These are phyloP conservation scores for Erythrocercus mccallii DNA, from an alignment of 2,113 vertebrate genomes.

Conservation along the genomic window DNA sequence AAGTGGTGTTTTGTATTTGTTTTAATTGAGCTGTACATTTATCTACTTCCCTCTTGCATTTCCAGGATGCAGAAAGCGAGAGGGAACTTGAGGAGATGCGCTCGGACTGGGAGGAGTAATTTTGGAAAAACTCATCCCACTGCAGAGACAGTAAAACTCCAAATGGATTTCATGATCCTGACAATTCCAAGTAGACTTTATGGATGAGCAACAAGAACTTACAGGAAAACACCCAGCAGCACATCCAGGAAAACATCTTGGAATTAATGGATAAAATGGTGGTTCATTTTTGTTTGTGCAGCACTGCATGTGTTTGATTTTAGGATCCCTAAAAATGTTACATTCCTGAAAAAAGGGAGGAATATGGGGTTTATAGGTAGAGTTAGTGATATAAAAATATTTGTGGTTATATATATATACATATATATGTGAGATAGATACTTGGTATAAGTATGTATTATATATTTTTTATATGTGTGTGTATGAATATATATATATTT, in stretches of 20 bases:
- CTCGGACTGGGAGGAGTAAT: conserved; percentile 17
- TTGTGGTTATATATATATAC: background rate
- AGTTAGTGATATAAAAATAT: background rate
- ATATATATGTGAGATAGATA: background rate
- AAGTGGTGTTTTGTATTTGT: background rate
- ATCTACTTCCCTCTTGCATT: background rate
- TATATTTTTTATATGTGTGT: background rate
- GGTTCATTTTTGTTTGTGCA: background rate
- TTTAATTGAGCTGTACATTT: fast-evolving
- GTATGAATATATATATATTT: background rate
- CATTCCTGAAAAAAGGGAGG: background rate
- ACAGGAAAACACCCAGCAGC: background rate
- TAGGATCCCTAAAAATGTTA: background rate
- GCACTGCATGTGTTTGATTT: background rate
- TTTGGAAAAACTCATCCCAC: too few species aligned
- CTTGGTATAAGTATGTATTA: background rate
- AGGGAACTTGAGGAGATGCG: conserved; percentile 68
- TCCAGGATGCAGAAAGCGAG: conserved; percentile 68
- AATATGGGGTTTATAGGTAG: background rate
- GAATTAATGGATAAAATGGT: background rate
- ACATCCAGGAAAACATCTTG: background rate
- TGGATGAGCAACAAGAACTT: background rate
- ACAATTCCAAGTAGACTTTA: background rate
- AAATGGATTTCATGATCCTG: background rate
- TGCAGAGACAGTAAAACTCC: background rate